phyloP scores from a whole-genome alignment of 2,888 invertebrate genomes.

The Pterobdella sp. region DNA sequence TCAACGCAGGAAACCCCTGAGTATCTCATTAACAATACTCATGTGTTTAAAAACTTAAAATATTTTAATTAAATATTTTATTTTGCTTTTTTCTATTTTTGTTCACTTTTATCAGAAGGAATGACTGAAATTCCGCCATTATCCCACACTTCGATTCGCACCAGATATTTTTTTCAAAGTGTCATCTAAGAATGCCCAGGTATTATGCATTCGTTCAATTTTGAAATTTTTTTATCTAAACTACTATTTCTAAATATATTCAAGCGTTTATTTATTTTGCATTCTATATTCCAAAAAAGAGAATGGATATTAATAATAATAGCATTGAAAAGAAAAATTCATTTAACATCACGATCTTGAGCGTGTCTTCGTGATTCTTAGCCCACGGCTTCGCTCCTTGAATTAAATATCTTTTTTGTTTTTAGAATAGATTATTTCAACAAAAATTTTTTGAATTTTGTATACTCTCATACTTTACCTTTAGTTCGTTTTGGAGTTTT shows the following conservation, averaged over 20 bases:
- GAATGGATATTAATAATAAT: not conserved
- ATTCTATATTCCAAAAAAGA: not conserved
- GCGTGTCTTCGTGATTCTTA: not conserved
- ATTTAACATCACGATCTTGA: not conserved
- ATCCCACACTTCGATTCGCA: not conserved
- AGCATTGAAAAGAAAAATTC: not conserved
- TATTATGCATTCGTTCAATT: too few species aligned
- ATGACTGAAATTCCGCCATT: not conserved
- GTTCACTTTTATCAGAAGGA: not conserved
- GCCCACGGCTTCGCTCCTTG: not conserved
- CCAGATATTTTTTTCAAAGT: not conserved
- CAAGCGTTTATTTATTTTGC: too few species aligned
- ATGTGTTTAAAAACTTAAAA: too few species aligned
- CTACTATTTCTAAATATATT: too few species aligned
- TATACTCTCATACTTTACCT: too few species aligned
- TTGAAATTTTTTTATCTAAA: too few species aligned
- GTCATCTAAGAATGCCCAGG: not conserved
- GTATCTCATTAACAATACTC: too few species aligned
- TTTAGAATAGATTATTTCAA: not conserved
- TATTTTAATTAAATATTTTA: too few species aligned
- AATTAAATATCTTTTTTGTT: not conserved
- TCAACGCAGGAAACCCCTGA: too few species aligned
- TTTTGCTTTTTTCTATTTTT: too few species aligned
- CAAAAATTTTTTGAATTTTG: not conserved
- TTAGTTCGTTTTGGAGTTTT: too few species aligned